Evolutionary conservation across 2,888 invertebrate genomes (phyloP), one percentile per base, ranked within the genome.

Genomic region (Drosophila nigricruria): DNA sequence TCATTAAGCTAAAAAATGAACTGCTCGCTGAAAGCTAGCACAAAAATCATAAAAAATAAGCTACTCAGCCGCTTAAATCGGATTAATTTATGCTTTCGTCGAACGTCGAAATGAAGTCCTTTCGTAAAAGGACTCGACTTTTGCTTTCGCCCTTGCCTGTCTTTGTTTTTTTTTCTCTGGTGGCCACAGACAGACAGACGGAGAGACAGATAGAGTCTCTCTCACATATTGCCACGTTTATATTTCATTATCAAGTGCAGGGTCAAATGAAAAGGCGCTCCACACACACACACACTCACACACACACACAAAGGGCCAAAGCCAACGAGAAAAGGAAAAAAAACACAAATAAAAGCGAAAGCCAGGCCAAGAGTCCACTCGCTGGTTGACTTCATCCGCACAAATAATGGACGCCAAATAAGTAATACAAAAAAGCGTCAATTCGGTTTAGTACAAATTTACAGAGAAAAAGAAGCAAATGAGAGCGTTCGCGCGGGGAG

Each of bases 51-150:
- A 62, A 79, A 87, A 85, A 85, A 82, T 84, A 89, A 89, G 87
- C 90, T 86, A 90, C 90, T 92, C 86, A 92, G 81, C 88, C 82
- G 87, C 88, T 88, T 83, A 90, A 92, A 90, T 80, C 88, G 88
- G 90, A 90, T 91, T 91, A 90, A 91, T 91, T 91, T 91, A 88
- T 91, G 87, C 91, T 85, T 40, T 30, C 63, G 81, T 73, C 82
- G 70, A 85, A 77, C 66, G 62, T 23, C 64, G 18, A 68, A 72
- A 84, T 75, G 70, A 79, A 86, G 80, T 78, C 73, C 70, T 78
- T 20, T 32, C 66, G 60, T n/a, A 36, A 57, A 49, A 50, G 53
- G 49, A 63, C 49, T 45, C 66, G 62, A 50, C 74, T 25, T 32
- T 49, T 32, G 49, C 49, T 49, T 12, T 12, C 5, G 42, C 20